A percentile compares a stretch with the other conserved stretches of the same genome.
phyloP scores from a whole-genome alignment of 1,140 invertebrate species.

The Kradibia gibbosae region DNA sequence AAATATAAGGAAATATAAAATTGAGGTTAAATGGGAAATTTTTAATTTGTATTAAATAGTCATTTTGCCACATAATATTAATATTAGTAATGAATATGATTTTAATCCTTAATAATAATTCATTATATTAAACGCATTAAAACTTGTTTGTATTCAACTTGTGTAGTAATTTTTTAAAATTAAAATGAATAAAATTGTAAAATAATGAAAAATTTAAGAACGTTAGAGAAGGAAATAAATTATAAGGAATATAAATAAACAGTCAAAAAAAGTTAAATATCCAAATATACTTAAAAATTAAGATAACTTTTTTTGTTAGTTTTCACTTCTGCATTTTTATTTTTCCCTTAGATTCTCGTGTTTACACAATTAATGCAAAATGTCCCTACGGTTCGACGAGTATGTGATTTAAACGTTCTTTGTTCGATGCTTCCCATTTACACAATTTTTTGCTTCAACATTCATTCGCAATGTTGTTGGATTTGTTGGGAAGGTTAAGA shows the following conservation, averaged over 20 bases:
- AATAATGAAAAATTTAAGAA: not conserved
- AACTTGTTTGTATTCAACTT: too few relatives aligned
- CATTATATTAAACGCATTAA: too few relatives aligned
- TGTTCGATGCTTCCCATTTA: conserved; percentile 67
- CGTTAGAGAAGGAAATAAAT: conserved; percentile 2
- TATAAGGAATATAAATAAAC: too few relatives aligned
- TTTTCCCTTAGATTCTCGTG: conserved; percentile 69
- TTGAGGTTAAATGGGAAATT: conserved; percentile 23
- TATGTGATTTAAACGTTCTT: conserved; percentile 68
- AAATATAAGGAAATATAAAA: conserved; percentile 27
- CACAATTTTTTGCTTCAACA: conserved; percentile 63
- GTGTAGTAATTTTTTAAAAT: conserved; percentile 27
- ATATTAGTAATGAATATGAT: conserved; percentile 65
- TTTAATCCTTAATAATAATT: too few relatives aligned
- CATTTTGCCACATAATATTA: conserved; percentile 72
- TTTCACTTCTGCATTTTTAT: conserved; percentile 61
- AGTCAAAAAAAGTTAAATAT: too few relatives aligned
- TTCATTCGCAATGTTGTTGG: conserved; percentile 70
- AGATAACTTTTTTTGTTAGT: conserved; percentile 56
- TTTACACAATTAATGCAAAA: conserved; percentile 72
- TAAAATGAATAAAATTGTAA: conserved; percentile 17
- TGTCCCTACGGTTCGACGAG: conserved; percentile 71
- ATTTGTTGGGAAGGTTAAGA: conserved; percentile 35
- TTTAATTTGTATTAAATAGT: conserved; percentile 68
- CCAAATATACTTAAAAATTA: too few relatives aligned